These are phyloP conservation scores for Eupelmus urozonus DNA, from an alignment of 2,888 invertebrate species.

Conservation along the genomic window DNA sequence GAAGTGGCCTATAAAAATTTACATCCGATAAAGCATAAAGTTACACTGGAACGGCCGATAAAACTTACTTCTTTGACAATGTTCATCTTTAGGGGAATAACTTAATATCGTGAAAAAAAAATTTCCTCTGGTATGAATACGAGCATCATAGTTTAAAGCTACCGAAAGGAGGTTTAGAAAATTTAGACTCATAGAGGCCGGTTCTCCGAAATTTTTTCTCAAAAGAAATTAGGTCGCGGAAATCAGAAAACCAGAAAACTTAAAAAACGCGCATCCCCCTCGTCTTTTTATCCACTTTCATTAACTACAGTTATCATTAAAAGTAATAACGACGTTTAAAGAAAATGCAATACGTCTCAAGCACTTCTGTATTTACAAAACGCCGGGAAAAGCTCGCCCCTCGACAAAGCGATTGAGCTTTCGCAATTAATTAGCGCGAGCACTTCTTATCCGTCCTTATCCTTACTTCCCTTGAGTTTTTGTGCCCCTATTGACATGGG, in stretches of 20 bases:
- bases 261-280: too few species aligned
- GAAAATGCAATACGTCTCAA: too few species aligned
- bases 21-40: neutral
- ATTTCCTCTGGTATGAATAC: too few species aligned
- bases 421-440: slow-evolving; percentile 18
- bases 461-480: neutral
- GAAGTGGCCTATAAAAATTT: neutral
- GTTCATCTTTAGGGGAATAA: neutral
- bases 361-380: too few species aligned
- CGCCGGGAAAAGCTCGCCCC: too few species aligned
- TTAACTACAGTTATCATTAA: too few species aligned
- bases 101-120: neutral
- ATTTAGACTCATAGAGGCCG: neutral
- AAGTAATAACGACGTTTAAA: too few species aligned
- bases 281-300: too few species aligned
- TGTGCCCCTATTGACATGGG: neutral
- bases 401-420: too few species aligned
- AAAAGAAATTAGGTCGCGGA: neutral
- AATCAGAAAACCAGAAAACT: neutral
- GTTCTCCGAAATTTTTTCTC: neutral
- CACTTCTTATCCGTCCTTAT: slow-evolving; percentile 34
- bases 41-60: too few species aligned
- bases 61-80: neutral
- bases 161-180: too few species aligned
- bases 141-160: too few species aligned